Percentiles rank a stretch among this genome's conserved stretches.
These are phyloP conservation scores for Streblospio benedicti DNA, from an alignment of 1,140 invertebrate genomes.

Conservation along the genomic window DNA sequence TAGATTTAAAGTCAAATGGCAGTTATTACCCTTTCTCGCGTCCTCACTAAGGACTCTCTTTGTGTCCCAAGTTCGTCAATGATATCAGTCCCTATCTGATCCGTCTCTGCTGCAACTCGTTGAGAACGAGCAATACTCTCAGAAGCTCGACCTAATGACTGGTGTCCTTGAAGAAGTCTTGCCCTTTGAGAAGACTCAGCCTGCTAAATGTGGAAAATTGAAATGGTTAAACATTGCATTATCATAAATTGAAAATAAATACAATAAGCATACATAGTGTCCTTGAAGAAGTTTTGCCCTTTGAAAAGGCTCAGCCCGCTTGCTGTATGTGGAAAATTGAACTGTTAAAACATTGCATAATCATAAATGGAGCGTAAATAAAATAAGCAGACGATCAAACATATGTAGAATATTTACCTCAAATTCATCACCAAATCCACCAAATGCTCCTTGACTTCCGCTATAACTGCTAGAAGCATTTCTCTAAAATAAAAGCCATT, in stretches of 20 bases:
- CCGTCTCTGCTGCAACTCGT: slow-evolving; percentile 66
- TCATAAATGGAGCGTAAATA: background rate
- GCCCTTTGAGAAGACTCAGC: slow-evolving; percentile 33
- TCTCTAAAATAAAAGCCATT: slow-evolving; percentile 1
- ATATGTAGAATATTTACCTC: background rate
- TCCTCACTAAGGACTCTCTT: slow-evolving; percentile 56
- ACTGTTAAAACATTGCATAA: background rate
- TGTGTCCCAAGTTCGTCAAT: slow-evolving; percentile 59
- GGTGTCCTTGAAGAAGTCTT: slow-evolving; percentile 38
- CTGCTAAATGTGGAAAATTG: slow-evolving; percentile 19
- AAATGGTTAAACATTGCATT: background rate
- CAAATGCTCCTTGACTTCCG: background rate
- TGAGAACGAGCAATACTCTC: slow-evolving; percentile 62
- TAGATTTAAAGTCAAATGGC: no score
- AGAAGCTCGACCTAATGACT: slow-evolving; percentile 54
- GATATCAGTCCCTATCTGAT: slow-evolving; percentile 67
- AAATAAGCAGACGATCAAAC: background rate
- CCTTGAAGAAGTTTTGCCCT: background rate
- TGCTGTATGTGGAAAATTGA: no score
- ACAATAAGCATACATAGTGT: background rate
- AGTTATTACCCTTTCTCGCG: slow-evolving; percentile 48
- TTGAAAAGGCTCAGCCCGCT: background rate
- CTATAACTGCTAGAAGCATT: background rate
- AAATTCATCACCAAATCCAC: slow-evolving; percentile 1
- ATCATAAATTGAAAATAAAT: background rate